Conservation (phyloP, 2,113 vertebrate genomes). For the Apteryx mantelli region DNA sequence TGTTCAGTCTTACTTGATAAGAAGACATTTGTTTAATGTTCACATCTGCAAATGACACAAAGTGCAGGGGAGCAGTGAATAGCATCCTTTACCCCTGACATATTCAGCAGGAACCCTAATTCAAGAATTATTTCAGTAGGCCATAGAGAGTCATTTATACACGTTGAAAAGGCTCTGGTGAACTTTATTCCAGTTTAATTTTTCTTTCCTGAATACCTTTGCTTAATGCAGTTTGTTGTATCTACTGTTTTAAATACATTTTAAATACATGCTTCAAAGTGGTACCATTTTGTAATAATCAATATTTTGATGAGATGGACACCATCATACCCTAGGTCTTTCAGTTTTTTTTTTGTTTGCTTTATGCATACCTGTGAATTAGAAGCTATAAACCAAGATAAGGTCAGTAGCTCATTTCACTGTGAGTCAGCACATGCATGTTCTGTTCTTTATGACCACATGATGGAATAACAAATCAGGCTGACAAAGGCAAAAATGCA, state of each 20-base stretch:
- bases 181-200: background rate
- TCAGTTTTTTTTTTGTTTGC: background rate
- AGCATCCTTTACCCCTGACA: background rate
- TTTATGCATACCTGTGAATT: background rate
- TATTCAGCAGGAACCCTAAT: background rate
- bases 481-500: background rate
- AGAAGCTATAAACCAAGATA: background rate
- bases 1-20: background rate
- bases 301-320: background rate
- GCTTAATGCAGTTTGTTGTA: background rate
- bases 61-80: background rate
- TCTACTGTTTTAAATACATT: background rate
- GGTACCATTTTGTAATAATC: background rate
- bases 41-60: background rate
- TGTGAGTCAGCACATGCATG: background rate
- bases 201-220: background rate
- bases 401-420: background rate
- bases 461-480: background rate
- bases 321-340: background rate
- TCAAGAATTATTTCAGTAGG: background rate
- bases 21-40: conserved; percentile 9
- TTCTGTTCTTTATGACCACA: background rate
- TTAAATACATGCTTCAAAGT: background rate
- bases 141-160: background rate
- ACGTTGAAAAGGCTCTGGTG: background rate